Base-by-base conservation (phyloP, 1,140 invertebrate genomes). In the Drosophila nigrodunni region DNA sequence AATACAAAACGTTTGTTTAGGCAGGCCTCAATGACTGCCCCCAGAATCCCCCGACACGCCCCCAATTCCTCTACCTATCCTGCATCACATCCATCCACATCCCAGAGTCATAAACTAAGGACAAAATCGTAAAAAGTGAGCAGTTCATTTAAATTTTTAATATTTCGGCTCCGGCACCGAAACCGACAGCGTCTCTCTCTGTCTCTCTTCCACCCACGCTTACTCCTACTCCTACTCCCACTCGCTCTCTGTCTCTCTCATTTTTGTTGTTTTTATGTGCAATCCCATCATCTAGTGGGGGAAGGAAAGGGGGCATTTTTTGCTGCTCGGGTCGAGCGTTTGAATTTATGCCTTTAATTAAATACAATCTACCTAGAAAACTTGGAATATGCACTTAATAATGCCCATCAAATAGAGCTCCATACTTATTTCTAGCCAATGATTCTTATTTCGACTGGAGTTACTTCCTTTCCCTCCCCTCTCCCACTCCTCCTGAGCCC, bases 141-240 rank as follows among this genome's bases (percentile, higher is more conserved):
- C 85, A 88, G 83, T 88, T 88, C 83, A 88, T 88, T 88, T 88
- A 88, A 88, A 88, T 89, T 88, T 89, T 88, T 88, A 88, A 88
- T 88, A 88, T 88, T 88, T 87, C 74, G 64, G 79, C 80, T 76
- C 65, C 64, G 55, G 37, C 74, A 62, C 65, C 77, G 64, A 75
- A 65, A 18, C 41, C 52, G 34, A 13, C 57, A 18, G 39, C 61
- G 62, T 70, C 78, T 78, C 71, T 58, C 70, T 82, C 77, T 81
- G 66, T 81, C 68, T 85, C 77, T 78, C 49, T 62, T 77, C 35
- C 37, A 21, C 25, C n/a, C 46, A 50, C 11, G 34, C 7, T 9
- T 10, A 39, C 11, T 41, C 21, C 18, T 30, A 59, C 47, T 54
- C 5, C 30, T 37, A 59, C 25, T 30, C 4, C 25, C 25, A 5